Base-by-base conservation (phyloP, 2,797 vertebrate species). In the Chrosomus eos region DNA sequence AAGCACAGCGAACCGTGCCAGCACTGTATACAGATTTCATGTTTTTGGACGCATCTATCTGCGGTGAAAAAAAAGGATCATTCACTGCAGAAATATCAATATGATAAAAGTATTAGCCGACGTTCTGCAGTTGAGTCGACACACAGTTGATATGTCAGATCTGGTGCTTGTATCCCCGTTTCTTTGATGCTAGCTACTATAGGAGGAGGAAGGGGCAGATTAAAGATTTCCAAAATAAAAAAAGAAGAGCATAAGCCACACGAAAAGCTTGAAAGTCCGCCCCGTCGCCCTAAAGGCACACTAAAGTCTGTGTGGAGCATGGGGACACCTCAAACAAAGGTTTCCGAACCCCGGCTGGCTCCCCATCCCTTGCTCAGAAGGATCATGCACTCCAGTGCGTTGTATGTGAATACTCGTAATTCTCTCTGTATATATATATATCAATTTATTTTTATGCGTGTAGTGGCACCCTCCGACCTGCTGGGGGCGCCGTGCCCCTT, bases 81-180 rank as follows among this genome's bases (percentile, higher is more conserved):
- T 92, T 94, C 93, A 88, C 81, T 90, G 93, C 88, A 87, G 92
- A 93, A 93, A 93, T 95, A 95, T 95, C 94, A 95, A 95, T 95
- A 94, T 95, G 95, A 95, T 96, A 95, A 95, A 95, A 92, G 90
- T 92, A 93, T 95, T 91, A 93, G 93, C 92, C 88, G 79, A 91
- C 90, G 89, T 93, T 91, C 90, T 89, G 90, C 87, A 89, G 86
- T 87, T 79, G 88, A 80, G 85, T 91, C 89, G 90, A 87, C 92
- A 86, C 81, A 87, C 91, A 92, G 92, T 91, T 92, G 94, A 95
- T 94, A 93, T 94, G 93, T 94, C 91, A 90, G 89, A 88, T 91
- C 19, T 85, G 83, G 87, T 87, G 88, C 90, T 87, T 89, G 87
- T 90, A 86, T 91, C 79, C 78, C 81, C 77, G 74, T 89, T 88